Evolutionary conservation across 2,113 vertebrate genomes (phyloP), one percentile per base, ranked within the genome.

Genomic region (Proteles cristata): DNA sequence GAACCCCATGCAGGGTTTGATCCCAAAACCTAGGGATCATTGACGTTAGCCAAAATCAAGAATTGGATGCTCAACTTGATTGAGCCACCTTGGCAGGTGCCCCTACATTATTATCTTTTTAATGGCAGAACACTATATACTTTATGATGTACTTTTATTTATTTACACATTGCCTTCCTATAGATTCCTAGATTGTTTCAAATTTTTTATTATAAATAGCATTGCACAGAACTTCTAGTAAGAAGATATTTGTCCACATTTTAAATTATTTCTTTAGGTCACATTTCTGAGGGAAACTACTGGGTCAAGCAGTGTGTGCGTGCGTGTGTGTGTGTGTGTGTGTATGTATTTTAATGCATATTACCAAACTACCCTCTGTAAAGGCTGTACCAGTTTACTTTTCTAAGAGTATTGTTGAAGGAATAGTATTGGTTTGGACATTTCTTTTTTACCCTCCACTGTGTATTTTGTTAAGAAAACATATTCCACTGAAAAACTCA

Each of bases 401-500:
- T 61, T 77, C 35, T 87, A 35, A 50, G 73, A 90, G 15, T 93
- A 82, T 97, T 93, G 66, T 86, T 87, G 26, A 95, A 73, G 31
- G 19, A 94, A 39, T 82, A 63, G 66, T 61, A 86, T 1, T 43
- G 61, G 25, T 80, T 74, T 90, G 61, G 66, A 86, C 66, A 4
- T 53, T 84, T 73, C 90, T 89, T 65, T 66, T 71, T 76, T 11
- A n/a, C 7, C 48, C 26, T 81, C 14, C 35, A 69, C 7, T 76
- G 10, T 93, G 10, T 74, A 85, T 80, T 85, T 89, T 97, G 19
- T 85, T 76, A 93, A 82, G 66, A 93, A 85, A 76, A 95, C 11
- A 85, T 25, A 90, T 26, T 26, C 35, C 25, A 80, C 73, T 61
- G 11, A 80, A 80, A 71, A 31, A 74, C 79, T 39, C 55, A 93